Percentiles rank a stretch among this genome's conserved stretches.
Evolutionary conservation across 2,888 invertebrate species (phyloP).

Genomic region (Eilema depressum): DNA sequence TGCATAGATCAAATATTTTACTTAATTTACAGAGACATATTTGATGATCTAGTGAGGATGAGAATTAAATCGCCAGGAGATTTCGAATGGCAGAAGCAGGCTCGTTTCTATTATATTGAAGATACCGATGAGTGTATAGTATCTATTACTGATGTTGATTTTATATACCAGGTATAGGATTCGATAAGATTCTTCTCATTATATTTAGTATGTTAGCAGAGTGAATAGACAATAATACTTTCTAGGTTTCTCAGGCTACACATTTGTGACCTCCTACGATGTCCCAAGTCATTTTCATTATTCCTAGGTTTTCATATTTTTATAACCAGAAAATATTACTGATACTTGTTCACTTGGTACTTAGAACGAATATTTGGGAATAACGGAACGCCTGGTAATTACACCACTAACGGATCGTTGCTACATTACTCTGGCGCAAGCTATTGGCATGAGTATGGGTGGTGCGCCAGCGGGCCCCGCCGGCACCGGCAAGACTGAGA

Average conservation of each 20-base stretch:
- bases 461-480: conserved; percentile 97
- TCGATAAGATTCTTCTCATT: neutral
- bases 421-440: conserved; percentile 96
- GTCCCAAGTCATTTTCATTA: no score
- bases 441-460: conserved; percentile 95
- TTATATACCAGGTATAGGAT: conserved; percentile 90
- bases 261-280: no score
- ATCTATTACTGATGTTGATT: conserved; percentile 94
- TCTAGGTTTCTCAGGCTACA: no score
- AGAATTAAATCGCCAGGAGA: conserved; percentile 90
- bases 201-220: no score
- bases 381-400: conserved; percentile 94
- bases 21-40: conserved; percentile 90
- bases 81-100: conserved; percentile 97
- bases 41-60: conserved; percentile 92
- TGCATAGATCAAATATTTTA: neutral
- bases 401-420: conserved; percentile 96
- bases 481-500: conserved; percentile 97
- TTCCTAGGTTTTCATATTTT: no score
- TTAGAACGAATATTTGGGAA: conserved; percentile 94
- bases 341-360: neutral
- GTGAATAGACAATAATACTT: no score
- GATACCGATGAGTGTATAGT: conserved; percentile 92
- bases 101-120: conserved; percentile 93
- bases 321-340: no score